Conservation (phyloP, 2,888 invertebrate genomes). For the Nowickia ferox region DNA sequence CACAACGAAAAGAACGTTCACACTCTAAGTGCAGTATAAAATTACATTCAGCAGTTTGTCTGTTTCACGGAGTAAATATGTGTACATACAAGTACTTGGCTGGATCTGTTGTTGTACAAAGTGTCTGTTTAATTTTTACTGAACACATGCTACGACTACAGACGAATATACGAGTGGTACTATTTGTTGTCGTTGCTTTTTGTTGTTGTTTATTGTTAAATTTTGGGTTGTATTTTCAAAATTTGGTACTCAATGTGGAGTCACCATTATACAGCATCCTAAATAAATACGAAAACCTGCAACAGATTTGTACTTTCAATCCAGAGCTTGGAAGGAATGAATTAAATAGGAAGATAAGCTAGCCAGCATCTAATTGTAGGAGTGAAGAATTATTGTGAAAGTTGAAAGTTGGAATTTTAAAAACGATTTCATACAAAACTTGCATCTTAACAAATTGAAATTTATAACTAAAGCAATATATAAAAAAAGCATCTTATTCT, state of each 20-base stretch:
- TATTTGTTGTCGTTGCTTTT: conserved; percentile 27
- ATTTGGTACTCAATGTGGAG: conserved; percentile 64
- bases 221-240: conserved; percentile 53
- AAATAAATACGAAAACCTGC: conserved; percentile 39
- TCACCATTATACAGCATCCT: conserved; percentile 65
- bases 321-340: conserved; percentile 12
- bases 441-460: no score
- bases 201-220: conserved; percentile 25
- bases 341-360: not conserved
- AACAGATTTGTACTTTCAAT: conserved; percentile 44
- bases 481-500: no score
- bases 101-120: conserved; percentile 47
- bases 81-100: conserved; percentile 29
- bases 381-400: no score
- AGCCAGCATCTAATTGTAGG: no score
- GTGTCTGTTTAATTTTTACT: conserved; percentile 46
- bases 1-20: conserved; percentile 31
- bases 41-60: conserved; percentile 54
- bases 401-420: no score
- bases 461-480: no score
- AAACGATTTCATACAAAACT: no score
- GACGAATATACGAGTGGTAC: not conserved
- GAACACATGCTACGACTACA: conserved; percentile 18
- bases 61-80: conserved; percentile 23
- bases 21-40: conserved; percentile 51